Percentiles rank a stretch among this genome's conserved stretches.
phyloP scores from a whole-genome alignment of 2,113 vertebrate genomes.

The Centrocercus urophasianus region DNA sequence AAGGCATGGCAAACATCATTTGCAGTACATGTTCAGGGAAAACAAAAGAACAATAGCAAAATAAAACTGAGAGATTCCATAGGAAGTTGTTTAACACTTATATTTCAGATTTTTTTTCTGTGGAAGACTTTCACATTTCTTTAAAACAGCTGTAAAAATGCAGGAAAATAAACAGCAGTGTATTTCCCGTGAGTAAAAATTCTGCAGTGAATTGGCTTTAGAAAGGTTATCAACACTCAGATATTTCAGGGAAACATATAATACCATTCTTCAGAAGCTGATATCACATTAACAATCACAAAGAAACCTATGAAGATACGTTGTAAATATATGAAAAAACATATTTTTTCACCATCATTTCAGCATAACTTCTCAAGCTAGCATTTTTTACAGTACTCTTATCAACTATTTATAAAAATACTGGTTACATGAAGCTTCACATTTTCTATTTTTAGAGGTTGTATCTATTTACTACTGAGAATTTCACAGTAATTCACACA shows the following conservation, averaged over 20 bases:
- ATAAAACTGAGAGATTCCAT: neutral
- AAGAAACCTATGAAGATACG: neutral
- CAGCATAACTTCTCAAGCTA: neutral
- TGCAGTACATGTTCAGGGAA: neutral
- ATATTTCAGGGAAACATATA: neutral
- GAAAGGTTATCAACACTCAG: neutral
- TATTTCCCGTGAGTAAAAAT: neutral
- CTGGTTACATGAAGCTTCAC: slow-evolving; percentile 18
- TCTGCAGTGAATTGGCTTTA: neutral
- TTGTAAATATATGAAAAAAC: neutral
- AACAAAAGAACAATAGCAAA: neutral
- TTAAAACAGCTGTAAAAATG: neutral
- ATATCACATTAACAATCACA: neutral
- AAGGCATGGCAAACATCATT: neutral
- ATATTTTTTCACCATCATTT: neutral
- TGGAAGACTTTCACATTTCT: neutral
- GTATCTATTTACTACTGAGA: slow-evolving; percentile 27
- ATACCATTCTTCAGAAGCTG: neutral
- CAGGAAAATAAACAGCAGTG: neutral
- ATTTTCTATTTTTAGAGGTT: slow-evolving; percentile 46
- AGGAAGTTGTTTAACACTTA: neutral
- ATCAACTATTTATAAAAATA: slow-evolving; percentile 49
- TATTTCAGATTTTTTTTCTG: neutral
- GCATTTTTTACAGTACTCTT: slow-evolving; percentile 35
- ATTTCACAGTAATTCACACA: slow-evolving; percentile 50